Evolutionary conservation across 2,113 vertebrate species (phyloP), one percentile per base, ranked within the genome.

Genomic region (Chaenocephalus aceratus): DNA sequence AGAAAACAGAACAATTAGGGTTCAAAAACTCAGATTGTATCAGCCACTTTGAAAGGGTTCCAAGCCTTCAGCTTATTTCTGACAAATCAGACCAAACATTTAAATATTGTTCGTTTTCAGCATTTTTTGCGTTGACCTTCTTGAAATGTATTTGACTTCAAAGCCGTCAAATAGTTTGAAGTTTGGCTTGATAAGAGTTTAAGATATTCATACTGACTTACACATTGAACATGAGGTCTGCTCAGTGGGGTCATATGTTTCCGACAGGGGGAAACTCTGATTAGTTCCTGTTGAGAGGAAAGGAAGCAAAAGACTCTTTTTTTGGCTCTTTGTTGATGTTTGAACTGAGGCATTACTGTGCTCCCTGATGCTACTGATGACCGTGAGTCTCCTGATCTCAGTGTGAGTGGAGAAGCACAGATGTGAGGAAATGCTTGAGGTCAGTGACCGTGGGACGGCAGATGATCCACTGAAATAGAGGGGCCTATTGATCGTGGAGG

Each of bases 341-440:
- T 86, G 78, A 86, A 76, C 70, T 79, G 83, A 71, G 64, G 71
- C 86, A 75, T 84, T n/a, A 70, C 79, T 73, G 73, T 51, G 51
- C 67, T 41, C 36, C 36, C 36, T 41, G 36, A 41, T 41, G 36
- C 36, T 41, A 41, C 36, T 84, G 84, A 90, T 90, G 88, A 89
- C 64, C 73, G 49, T 66, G 82, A 79, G 82, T 90, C 88, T 91
- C 87, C 93, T 93, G 91, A 92, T 93, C 79, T 52, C 72, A 86
- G 81, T 88, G 68, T 86, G 79, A 82, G 82, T 13, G 61, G 10
- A 79, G 84, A 76, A 71, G 84, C 84, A 91, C 89, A 91, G 84
- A 91, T 91, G 90, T 91, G 89, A 83, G 87, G 90, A 94, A 91
- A 90, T 88, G 88, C 82, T 88, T 89, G 89, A 92, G 88, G 88